phyloP scores from a whole-genome alignment of 1,140 invertebrate genomes.

The Aricia agestis region DNA sequence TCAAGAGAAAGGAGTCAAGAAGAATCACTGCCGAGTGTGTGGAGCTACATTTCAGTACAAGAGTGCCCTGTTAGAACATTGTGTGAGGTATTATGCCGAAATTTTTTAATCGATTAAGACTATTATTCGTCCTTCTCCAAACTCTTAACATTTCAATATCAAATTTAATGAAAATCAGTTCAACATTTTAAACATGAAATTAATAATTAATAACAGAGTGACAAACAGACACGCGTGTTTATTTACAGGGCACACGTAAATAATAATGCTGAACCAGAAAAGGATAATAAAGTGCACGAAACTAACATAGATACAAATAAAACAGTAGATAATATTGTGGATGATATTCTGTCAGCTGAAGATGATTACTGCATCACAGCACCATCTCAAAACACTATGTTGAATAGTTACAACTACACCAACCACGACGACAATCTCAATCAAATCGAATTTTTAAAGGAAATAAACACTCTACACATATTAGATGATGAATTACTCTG shows the following conservation, averaged over 20 bases:
- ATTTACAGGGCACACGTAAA: conserved; percentile 51
- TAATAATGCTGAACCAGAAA: conserved; percentile 29
- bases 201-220: too few species aligned
- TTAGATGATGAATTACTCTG: conserved; percentile 62
- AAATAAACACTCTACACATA: conserved; percentile 60
- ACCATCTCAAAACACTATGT: conserved; percentile 37
- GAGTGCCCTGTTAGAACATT: conserved; percentile 56
- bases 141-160: too few species aligned
- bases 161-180: too few species aligned
- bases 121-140: too few species aligned
- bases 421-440: conserved; percentile 51
- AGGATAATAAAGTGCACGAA: conserved; percentile 39
- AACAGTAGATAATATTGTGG: conserved; percentile 63
- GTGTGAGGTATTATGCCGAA: conserved; percentile 42
- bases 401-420: conserved; percentile 34
- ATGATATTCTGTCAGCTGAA: conserved; percentile 62
- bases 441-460: conserved; percentile 63
- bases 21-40: conserved; percentile 56
- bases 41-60: conserved; percentile 58
- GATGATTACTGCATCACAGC: conserved; percentile 58
- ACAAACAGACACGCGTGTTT: too few species aligned
- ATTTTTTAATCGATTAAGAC: too few species aligned
- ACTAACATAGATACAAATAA: conserved; percentile 41
- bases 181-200: too few species aligned
- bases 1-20: conserved; percentile 35